Conservation (phyloP, 2,888 invertebrate species). For the Coenonympha glycerion region DNA sequence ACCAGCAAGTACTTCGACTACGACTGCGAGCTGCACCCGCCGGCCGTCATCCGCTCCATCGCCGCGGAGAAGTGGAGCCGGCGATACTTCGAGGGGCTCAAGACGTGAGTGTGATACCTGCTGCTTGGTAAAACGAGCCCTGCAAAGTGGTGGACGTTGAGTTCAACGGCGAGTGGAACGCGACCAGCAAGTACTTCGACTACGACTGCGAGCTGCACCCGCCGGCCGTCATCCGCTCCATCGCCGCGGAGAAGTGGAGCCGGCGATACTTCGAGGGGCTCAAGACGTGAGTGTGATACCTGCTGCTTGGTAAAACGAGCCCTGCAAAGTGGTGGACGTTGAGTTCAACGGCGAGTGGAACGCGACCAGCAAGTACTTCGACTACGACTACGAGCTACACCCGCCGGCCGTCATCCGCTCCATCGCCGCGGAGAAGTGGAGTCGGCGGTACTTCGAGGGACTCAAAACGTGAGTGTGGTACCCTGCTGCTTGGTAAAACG, state of each 20-base stretch:
- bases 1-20: slow-evolving; percentile 81
- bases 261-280: slow-evolving; percentile 79
- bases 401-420: slow-evolving; percentile 80
- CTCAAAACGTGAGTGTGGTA: slow-evolving; percentile 81
- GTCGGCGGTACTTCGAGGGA: slow-evolving; percentile 78
- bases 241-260: slow-evolving; percentile 85
- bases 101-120: slow-evolving; percentile 65
- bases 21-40: slow-evolving; percentile 80
- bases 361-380: slow-evolving; percentile 79
- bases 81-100: slow-evolving; percentile 79
- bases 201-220: slow-evolving; percentile 82
- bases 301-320: too few relatives aligned
- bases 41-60: slow-evolving; percentile 81
- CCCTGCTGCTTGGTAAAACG: too few relatives aligned
- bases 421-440: slow-evolving; percentile 85
- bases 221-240: slow-evolving; percentile 80
- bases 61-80: slow-evolving; percentile 84
- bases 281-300: slow-evolving; percentile 68
- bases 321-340: slow-evolving; percentile 72
- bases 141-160: slow-evolving; percentile 73
- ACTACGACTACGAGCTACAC: slow-evolving; percentile 83
- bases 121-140: slow-evolving; percentile 64
- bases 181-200: slow-evolving; percentile 80
- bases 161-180: slow-evolving; percentile 78
- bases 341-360: slow-evolving; percentile 79